Conservation (phyloP, 2,113 vertebrate genomes). For the Lagopus leucura region DNA sequence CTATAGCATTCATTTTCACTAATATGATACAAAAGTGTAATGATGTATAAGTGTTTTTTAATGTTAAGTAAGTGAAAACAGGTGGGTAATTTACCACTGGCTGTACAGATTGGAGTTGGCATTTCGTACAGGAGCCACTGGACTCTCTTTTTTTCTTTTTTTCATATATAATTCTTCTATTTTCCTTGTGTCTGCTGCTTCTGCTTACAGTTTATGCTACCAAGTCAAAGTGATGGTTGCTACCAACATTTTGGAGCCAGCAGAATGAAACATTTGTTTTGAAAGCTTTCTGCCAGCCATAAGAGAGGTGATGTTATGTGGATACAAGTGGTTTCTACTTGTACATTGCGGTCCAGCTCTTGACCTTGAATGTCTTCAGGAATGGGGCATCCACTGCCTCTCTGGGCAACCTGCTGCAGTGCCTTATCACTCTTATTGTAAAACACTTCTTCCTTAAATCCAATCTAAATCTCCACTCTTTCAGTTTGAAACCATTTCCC, state of each 20-base stretch:
- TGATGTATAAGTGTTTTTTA: constrained; percentile 82
- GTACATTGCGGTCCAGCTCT: not conserved
- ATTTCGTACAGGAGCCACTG: constrained; percentile 39
- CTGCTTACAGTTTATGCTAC: constrained; percentile 10
- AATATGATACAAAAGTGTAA: constrained; percentile 79
- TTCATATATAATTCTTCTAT: not conserved
- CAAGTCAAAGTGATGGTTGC: not conserved
- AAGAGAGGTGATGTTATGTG: not conserved
- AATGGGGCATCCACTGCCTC: too few species aligned
- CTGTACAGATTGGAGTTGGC: constrained; percentile 35
- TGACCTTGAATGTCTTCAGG: too few species aligned
- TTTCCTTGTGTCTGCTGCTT: not conserved
- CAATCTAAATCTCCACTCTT: too few species aligned
- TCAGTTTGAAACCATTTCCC: too few species aligned
- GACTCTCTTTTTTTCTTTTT: constrained; percentile 11
- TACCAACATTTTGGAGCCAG: not conserved
- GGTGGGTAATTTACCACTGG: constrained; percentile 75
- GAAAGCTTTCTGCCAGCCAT: not conserved
- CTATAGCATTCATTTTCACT: constrained; percentile 75
- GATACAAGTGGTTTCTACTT: not conserved
- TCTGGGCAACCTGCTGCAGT: too few species aligned
- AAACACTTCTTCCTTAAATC: too few species aligned
- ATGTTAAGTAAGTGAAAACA: constrained; percentile 82
- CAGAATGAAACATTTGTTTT: not conserved
- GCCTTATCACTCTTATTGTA: too few species aligned